These are phyloP conservation scores for Drosophila rellima DNA, from an alignment of 2,888 invertebrate genomes.

Conservation along the genomic window DNA sequence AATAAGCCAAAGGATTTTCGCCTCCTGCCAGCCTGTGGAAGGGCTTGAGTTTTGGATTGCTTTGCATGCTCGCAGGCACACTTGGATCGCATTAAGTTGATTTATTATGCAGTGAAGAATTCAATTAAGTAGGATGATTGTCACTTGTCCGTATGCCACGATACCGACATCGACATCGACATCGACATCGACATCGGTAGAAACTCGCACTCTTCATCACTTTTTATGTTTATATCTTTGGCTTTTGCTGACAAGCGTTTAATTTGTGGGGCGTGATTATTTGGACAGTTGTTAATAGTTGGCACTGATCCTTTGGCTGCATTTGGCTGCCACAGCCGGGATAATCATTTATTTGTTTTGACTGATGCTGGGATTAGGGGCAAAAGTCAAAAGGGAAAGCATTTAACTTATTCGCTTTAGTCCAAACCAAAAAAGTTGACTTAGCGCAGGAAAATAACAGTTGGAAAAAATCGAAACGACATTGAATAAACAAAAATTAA, in stretches of 20 bases:
- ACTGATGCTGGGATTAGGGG: slow-evolving; percentile 23
- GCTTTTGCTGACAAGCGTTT: slow-evolving; percentile 24
- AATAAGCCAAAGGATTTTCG: slow-evolving; percentile 75
- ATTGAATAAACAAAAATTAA: neutral
- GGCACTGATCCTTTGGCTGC: slow-evolving; percentile 48
- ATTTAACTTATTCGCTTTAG: slow-evolving; percentile 17
- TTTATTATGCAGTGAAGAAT: slow-evolving; percentile 84
- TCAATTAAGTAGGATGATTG: slow-evolving; percentile 85
- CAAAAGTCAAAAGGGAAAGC: slow-evolving; percentile 35
- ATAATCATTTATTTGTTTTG: slow-evolving; percentile 74
- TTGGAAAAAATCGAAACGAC: too few relatives aligned
- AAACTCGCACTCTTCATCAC: neutral
- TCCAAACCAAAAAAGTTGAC: neutral
- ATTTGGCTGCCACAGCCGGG: slow-evolving; percentile 7
- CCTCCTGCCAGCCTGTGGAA: slow-evolving; percentile 13
- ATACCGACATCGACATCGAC: slow-evolving; percentile 49
- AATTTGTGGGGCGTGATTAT: slow-evolving; percentile 73
- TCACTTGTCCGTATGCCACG: slow-evolving; percentile 84
- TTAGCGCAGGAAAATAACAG: neutral
- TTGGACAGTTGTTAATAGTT: slow-evolving; percentile 75
- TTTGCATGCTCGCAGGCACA: slow-evolving; percentile 76
- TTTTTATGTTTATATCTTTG: slow-evolving; percentile 26
- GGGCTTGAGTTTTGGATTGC: slow-evolving; percentile 63
- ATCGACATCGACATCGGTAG: slow-evolving; percentile 1
- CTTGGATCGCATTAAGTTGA: slow-evolving; percentile 84